Conservation (phyloP, 2,113 vertebrate genomes). For the Poecile atricapillus region DNA sequence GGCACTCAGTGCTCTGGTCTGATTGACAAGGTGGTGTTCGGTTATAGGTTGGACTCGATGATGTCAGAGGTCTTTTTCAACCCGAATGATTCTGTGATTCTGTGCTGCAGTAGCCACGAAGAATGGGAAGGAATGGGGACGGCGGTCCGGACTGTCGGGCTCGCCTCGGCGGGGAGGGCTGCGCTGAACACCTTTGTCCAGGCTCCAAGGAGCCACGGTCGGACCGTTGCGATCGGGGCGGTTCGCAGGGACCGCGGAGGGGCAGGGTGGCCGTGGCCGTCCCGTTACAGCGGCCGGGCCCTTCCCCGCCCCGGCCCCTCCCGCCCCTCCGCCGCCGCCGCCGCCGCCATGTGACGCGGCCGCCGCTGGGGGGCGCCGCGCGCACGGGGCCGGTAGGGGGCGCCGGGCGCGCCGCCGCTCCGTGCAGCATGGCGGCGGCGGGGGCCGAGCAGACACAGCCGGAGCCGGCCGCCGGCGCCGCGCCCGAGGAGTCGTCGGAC, state of each 20-base stretch:
- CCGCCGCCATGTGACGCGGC: neutral
- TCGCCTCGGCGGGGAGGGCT: fast-evolving
- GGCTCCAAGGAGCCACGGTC: fast-evolving
- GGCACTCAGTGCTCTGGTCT: neutral
- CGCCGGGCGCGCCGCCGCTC: neutral
- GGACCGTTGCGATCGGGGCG: fast-evolving
- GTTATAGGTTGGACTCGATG: neutral
- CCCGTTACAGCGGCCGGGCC: neutral
- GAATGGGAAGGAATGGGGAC: neutral
- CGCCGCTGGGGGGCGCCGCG: neutral
- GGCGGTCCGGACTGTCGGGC: too few relatives aligned
- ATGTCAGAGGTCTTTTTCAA: neutral
- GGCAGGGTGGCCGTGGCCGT: neutral
- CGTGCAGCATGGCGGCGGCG: conserved; percentile 54
- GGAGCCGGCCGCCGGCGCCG: conserved; percentile 70
- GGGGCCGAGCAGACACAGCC: conserved; percentile 52
- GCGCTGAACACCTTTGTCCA: neutral
- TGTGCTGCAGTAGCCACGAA: neutral
- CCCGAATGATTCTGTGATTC: too few relatives aligned
- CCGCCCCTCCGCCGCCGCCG: neutral
- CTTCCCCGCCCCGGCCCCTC: neutral
- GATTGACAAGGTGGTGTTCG: neutral
- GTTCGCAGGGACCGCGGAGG: neutral
- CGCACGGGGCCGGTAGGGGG: neutral
- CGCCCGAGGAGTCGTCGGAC: conserved; percentile 89